phyloP scores from a whole-genome alignment of 2,888 invertebrate genomes.

The Caenorhabditis uteleia region DNA sequence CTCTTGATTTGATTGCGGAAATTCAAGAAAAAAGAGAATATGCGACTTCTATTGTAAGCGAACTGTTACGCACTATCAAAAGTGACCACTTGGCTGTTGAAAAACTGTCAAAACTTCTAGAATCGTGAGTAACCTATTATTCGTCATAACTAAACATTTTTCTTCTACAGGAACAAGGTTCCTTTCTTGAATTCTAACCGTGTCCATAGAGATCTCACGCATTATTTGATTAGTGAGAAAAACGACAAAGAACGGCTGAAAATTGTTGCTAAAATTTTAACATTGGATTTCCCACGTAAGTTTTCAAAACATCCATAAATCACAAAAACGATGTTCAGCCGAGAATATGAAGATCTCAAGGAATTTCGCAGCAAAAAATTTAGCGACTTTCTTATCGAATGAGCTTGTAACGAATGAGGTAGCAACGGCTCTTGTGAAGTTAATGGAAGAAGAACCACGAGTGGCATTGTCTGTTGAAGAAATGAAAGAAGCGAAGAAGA shows the following conservation, averaged over 20 bases:
- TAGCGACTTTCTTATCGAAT: slow-evolving; percentile 25
- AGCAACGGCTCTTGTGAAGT: slow-evolving; percentile 6
- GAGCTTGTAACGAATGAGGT: slow-evolving; percentile 15
- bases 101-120: slow-evolving; percentile 14
- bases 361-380: slow-evolving; percentile 13
- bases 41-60: slow-evolving; percentile 26
- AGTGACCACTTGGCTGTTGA: slow-evolving; percentile 29
- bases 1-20: slow-evolving; percentile 18
- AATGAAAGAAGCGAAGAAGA: slow-evolving; percentile 5
- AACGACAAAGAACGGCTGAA: slow-evolving; percentile 3
- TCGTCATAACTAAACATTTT: not conserved
- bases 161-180: slow-evolving; percentile 8
- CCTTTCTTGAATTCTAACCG: slow-evolving; percentile 9
- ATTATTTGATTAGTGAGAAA: slow-evolving; percentile 3
- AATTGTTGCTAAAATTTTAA: slow-evolving; percentile 12
- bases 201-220: slow-evolving; percentile 8
- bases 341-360: not conserved
- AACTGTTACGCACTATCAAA: slow-evolving; percentile 10
- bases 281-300: slow-evolving; percentile 19
- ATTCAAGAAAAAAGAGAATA: slow-evolving; percentile 22
- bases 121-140: slow-evolving; percentile 10
- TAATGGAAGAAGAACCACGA: slow-evolving; percentile 17
- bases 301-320: not conserved
- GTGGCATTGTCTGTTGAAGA: slow-evolving; percentile 18
- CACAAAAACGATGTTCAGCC: slow-evolving; percentile 3